Evolutionary conservation across 2,888 invertebrate genomes (phyloP).

Genomic region (Mythimna lalbum): DNA sequence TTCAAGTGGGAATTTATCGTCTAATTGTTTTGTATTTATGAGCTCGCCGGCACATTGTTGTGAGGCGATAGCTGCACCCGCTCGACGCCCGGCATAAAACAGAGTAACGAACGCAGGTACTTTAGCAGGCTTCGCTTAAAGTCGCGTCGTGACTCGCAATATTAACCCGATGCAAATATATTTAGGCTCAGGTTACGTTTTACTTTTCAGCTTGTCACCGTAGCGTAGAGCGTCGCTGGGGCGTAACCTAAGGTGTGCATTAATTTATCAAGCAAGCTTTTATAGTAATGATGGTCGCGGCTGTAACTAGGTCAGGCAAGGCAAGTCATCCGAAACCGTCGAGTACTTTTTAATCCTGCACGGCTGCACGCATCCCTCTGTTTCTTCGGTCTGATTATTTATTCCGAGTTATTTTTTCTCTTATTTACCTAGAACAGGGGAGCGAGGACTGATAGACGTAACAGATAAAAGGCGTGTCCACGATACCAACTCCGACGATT

Average conservation of each 20-base stretch:
- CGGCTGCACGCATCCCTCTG: constrained; percentile 70
- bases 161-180: constrained; percentile 70
- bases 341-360: constrained; percentile 74
- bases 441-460: constrained; percentile 83
- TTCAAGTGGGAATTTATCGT: constrained; percentile 84
- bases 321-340: constrained; percentile 69
- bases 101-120: constrained; percentile 75
- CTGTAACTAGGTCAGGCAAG: constrained; percentile 73
- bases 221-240: constrained; percentile 37
- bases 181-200: constrained; percentile 69
- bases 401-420: constrained; percentile 75
- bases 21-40: constrained; percentile 87
- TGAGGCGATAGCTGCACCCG: constrained; percentile 75
- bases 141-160: constrained; percentile 80
- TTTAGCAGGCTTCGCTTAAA: constrained; percentile 69
- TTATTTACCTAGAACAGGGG: constrained; percentile 80
- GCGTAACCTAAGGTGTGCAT: constrained; percentile 66
- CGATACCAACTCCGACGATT: constrained; percentile 81
- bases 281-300: constrained; percentile 75
- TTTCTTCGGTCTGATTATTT: constrained; percentile 76
- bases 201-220: constrained; percentile 52
- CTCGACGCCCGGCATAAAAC: constrained; percentile 77
- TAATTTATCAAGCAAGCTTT: constrained; percentile 75
- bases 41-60: constrained; percentile 81
- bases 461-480: constrained; percentile 89